phyloP scores from a whole-genome alignment of 2,113 vertebrate species.

The Neolamprologus longior region DNA sequence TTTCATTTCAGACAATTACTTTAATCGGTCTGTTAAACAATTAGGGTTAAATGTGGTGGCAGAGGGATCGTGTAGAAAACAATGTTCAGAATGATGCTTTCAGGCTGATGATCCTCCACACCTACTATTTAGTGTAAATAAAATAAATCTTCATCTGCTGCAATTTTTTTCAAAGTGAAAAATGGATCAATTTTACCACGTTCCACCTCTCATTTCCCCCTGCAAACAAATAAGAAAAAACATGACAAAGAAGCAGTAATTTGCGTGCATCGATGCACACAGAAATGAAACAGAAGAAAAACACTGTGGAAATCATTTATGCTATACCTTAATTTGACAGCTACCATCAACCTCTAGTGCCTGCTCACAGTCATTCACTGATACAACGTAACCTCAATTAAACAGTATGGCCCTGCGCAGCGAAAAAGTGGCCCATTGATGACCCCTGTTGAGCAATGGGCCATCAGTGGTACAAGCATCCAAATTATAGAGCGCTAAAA shows the following conservation, averaged over 20 bases:
- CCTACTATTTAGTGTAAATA: not conserved
- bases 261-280: not conserved
- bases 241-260: not conserved
- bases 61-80: not conserved
- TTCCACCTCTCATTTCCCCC: not conserved
- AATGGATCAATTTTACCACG: not conserved
- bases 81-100: not conserved
- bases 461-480: conserved; percentile 13
- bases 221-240: not conserved
- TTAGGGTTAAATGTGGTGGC: not conserved
- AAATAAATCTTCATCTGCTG: not conserved
- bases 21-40: not conserved
- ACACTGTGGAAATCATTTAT: not conserved
- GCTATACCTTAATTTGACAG: not conserved
- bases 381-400: conserved; percentile 59
- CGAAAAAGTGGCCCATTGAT: not conserved
- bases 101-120: not conserved
- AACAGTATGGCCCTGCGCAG: not conserved
- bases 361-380: conserved; percentile 26
- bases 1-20: not conserved
- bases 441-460: conserved; percentile 15
- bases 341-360: conserved; percentile 18
- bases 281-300: not conserved
- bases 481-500: conserved; percentile 34
- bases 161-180: not conserved